A percentile compares a stretch with the other conserved stretches of the same genome.
These are phyloP conservation scores for Eurystomus glaucurus DNA, from an alignment of 2,797 vertebrate genomes.

Conservation along the genomic window DNA sequence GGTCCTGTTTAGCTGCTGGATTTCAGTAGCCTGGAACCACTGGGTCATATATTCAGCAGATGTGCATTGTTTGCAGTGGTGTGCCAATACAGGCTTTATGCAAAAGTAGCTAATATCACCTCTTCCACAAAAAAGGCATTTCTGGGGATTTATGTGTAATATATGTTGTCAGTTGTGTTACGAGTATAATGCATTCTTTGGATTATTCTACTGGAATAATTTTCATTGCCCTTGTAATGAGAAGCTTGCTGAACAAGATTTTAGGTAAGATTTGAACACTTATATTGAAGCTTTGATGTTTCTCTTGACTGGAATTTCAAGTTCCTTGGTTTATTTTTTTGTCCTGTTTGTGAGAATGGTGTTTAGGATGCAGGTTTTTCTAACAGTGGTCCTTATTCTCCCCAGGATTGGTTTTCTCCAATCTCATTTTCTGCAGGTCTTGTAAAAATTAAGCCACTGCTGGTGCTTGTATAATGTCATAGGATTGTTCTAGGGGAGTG, in stretches of 20 bases:
- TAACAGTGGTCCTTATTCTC: not conserved
- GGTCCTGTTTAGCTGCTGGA: not conserved
- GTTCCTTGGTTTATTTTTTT: not conserved
- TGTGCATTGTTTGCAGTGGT: not conserved
- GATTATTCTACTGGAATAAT: not conserved
- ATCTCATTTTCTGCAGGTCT: not conserved
- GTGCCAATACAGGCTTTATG: not conserved
- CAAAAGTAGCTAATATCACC: not conserved
- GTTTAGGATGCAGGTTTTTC: not conserved
- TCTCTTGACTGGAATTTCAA: not conserved
- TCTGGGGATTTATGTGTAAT: not conserved
- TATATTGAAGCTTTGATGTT: not conserved
- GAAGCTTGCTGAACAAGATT: not conserved
- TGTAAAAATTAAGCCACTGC: not conserved
- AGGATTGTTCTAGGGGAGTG: not conserved
- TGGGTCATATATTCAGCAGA: not conserved
- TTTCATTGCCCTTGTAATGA: not conserved
- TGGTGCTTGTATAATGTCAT: not conserved
- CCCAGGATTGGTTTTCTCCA: not conserved
- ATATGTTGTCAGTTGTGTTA: not conserved
- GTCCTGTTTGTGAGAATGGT: not conserved
- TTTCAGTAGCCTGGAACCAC: not conserved
- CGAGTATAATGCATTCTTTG: not conserved
- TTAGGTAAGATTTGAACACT: not conserved
- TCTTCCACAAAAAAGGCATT: not conserved